Evolutionary conservation across 2,797 vertebrate species (phyloP), one percentile per base, ranked within the genome.

Genomic region (Allobates femoralis): DNA sequence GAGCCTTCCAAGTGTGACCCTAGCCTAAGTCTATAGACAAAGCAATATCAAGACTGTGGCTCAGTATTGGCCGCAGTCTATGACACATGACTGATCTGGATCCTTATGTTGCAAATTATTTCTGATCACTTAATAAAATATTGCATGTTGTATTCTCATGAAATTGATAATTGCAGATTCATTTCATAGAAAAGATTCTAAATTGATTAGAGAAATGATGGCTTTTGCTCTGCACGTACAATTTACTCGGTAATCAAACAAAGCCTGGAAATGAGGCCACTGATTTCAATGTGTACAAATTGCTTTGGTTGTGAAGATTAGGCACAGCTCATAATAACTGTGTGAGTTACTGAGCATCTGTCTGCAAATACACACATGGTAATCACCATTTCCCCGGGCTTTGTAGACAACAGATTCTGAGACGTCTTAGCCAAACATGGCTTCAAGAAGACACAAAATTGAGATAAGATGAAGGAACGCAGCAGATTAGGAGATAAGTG

Each of bases 211-310:
- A n/a, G 19, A 69, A 82, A 62, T 62, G n/a, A 79, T 14, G 78
- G 21, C 56, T 79, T 71, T 37, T 28, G 34, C 56, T 50, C 62
- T 41, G 51, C 51, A 58, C 30, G n/a, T 19, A 73, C 53, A 58
- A 83, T 74, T 73, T 73, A 26, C 53, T 73, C 23, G 1, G 67
- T 73, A 73, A 83, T 83, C 81, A 73, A 28, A 83, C 51, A 74
- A 34, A 73, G 66, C 23, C n/a, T 37, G 81, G 30, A 74, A 83
- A 56, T 26, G 30, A 83, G 81, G n/a, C 32, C 30, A 73, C 32
- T 46, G 81, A 74, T 73, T 53, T 83, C 58, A 83, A 71, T 83
- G 41, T 73, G 51, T 56, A 83, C n/a, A 83, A 83, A 83, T 83
- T 56, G 67, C 81, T 83, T 37, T 58, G 3, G 66, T 73, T 58